Evolutionary conservation across 2,797 vertebrate species (phyloP).

Genomic region (Pantherophis vulpinus): DNA sequence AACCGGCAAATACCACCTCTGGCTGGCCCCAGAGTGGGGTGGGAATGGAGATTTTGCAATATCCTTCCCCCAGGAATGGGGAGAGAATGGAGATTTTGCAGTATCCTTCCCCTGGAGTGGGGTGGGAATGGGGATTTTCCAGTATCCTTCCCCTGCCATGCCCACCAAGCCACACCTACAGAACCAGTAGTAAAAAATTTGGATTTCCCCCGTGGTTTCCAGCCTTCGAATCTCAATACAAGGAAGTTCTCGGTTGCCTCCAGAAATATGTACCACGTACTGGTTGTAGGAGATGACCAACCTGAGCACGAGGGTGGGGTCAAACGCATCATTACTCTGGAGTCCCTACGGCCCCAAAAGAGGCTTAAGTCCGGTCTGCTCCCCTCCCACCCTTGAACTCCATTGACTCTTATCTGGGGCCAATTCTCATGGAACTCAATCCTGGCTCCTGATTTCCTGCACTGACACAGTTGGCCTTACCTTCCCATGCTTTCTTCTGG

Average conservation of each 20-base stretch:
- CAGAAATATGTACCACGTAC: background rate
- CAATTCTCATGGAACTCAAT: background rate
- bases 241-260: background rate
- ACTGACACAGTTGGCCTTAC: slow-evolving; percentile 22
- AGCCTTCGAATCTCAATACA: background rate
- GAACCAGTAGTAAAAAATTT: too few species aligned
- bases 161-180: too few species aligned
- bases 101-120: too few species aligned
- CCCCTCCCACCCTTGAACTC: background rate
- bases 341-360: background rate
- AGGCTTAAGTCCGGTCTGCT: background rate
- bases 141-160: too few species aligned
- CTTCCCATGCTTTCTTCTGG: slow-evolving; percentile 42
- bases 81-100: too few species aligned
- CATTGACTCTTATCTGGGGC: background rate
- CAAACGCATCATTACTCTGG: background rate
- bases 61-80: too few species aligned
- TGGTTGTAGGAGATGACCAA: background rate
- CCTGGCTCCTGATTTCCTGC: background rate
- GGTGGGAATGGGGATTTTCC: too few species aligned
- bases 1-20: too few species aligned
- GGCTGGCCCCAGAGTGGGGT: too few species aligned
- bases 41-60: too few species aligned
- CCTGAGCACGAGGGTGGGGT: background rate
- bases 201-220: background rate